Conservation (phyloP, 2,113 vertebrate genomes). For the Pogona vitticeps region DNA sequence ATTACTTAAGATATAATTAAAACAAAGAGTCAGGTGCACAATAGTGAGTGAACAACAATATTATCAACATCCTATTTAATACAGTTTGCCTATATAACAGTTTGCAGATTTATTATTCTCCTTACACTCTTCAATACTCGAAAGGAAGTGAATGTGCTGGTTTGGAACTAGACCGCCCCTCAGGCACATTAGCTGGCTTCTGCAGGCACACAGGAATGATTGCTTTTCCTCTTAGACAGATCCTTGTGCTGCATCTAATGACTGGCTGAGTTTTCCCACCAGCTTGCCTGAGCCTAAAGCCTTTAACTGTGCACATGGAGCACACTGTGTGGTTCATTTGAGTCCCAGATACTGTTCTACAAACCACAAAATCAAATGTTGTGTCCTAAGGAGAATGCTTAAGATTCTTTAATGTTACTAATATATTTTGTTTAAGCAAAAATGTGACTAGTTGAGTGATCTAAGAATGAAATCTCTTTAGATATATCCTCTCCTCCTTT, state of each 20-base stretch:
- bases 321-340: not conserved
- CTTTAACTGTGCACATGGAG: not conserved
- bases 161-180: not conserved
- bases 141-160: not conserved
- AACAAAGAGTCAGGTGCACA: not conserved
- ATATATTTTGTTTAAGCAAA: not conserved
- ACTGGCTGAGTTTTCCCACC: no score
- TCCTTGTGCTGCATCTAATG: not conserved
- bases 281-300: not conserved
- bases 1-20: constrained; percentile 13
- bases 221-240: not conserved
- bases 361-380: not conserved
- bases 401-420: not conserved
- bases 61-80: not conserved
- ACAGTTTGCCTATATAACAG: no score
- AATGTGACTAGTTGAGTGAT: no score
- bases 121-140: not conserved
- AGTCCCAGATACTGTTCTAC: not conserved
- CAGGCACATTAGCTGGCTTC: not conserved
- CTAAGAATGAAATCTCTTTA: not conserved
- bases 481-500: not conserved
- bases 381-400: not conserved
- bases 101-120: constrained; percentile 8
- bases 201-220: not conserved
- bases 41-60: constrained; percentile 26